A percentile compares a stretch with the other conserved stretches of the same genome.
Conservation (phyloP, 2,888 invertebrate species). For the Trissoscelio sp. region DNA sequence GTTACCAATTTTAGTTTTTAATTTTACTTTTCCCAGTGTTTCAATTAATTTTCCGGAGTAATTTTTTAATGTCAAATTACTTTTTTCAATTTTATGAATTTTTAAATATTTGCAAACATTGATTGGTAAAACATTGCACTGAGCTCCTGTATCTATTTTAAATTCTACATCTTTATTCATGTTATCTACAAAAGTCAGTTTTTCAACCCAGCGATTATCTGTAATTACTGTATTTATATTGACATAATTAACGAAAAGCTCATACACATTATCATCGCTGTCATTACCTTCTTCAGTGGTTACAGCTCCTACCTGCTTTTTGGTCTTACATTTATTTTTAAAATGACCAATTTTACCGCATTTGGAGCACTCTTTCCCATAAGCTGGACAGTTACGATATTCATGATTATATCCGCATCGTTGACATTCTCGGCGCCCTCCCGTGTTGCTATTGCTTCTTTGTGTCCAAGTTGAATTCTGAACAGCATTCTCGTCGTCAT, state of each 20-base stretch:
- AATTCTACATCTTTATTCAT: constrained; percentile 21
- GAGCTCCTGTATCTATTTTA: constrained; percentile 44
- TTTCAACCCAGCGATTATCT: not conserved
- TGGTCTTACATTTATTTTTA: constrained; percentile 1
- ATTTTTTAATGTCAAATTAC: constrained; percentile 15
- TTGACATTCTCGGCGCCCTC: not conserved
- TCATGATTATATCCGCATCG: not conserved
- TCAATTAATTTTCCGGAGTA: not conserved
- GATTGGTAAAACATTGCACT: constrained; percentile 42
- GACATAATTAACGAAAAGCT: not conserved
- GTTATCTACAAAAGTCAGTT: not conserved
- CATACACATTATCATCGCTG: not conserved
- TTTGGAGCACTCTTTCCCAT: constrained; percentile 46
- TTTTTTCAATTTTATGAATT: constrained; percentile 16
- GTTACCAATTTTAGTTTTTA: not conserved
- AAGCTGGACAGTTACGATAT: constrained; percentile 52
- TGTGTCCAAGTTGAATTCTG: too few species aligned
- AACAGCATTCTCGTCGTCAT: too few species aligned
- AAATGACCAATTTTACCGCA: constrained; percentile 49
- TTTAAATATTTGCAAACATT: constrained; percentile 12
- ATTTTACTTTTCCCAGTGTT: constrained; percentile 8
- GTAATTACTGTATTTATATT: not conserved
- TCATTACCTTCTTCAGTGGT: not conserved
- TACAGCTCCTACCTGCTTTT: not conserved
- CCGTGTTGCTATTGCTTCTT: not conserved